A percentile compares a stretch with the other conserved stretches of the same genome.
Evolutionary conservation across 2,797 vertebrate species (phyloP).

Genomic region (Diceros bicornis): DNA sequence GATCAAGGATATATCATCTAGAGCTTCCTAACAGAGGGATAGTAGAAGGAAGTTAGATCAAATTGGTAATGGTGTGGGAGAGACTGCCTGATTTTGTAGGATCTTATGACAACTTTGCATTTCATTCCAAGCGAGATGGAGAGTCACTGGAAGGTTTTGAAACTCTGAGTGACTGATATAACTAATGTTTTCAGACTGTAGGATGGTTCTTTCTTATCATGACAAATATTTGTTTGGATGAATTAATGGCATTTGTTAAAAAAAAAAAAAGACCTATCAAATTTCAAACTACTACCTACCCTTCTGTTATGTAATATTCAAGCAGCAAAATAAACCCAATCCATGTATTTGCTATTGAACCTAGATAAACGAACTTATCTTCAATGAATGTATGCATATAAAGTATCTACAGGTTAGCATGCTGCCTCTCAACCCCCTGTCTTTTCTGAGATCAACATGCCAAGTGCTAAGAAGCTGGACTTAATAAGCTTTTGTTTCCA

Average conservation of each 20-base stretch:
- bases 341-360: not conserved
- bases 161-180: not conserved
- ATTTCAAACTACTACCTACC: not conserved
- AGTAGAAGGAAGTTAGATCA: not conserved
- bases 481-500: constrained; percentile 42
- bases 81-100: not conserved
- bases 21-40: not conserved
- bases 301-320: not conserved
- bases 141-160: not conserved
- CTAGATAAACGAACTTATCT: not conserved
- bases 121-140: not conserved
- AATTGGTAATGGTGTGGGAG: too few relatives aligned
- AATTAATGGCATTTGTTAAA: not conserved
- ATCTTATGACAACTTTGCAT: not conserved
- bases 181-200: not conserved
- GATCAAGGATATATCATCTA: not conserved
- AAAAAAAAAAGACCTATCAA: not conserved
- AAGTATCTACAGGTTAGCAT: not conserved
- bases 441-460: not conserved
- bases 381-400: not conserved
- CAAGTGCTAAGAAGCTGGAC: not conserved
- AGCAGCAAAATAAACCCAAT: not conserved
- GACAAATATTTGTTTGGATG: not conserved
- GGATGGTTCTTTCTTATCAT: not conserved
- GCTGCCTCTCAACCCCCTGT: not conserved